These are phyloP conservation scores for Gallinago undulata DNA, from an alignment of 2,113 vertebrate species.

Conservation along the genomic window DNA sequence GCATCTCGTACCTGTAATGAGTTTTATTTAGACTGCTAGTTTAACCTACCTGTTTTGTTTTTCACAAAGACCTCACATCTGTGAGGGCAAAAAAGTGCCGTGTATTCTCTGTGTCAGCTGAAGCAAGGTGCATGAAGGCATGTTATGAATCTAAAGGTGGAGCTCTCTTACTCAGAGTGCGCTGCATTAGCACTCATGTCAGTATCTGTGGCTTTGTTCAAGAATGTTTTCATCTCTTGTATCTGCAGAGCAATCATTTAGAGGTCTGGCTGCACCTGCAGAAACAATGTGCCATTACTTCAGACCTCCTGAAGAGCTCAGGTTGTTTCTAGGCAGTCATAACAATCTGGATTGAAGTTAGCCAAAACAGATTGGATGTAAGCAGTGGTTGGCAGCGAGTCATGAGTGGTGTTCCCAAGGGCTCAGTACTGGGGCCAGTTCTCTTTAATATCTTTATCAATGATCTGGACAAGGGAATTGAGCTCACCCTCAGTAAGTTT, in stretches of 20 bases:
- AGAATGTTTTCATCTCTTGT: neutral
- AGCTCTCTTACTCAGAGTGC: neutral
- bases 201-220: neutral
- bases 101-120: neutral
- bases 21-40: neutral
- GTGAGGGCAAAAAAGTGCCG: neutral
- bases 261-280: neutral
- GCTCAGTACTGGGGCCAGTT: no score
- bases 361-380: neutral
- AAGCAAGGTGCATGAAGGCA: neutral
- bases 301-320: neutral
- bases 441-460: no score
- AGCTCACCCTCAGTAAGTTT: no score
- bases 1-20: neutral
- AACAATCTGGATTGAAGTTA: neutral
- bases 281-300: neutral
- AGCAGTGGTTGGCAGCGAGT: neutral
- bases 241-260: neutral
- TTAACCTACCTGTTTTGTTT: neutral
- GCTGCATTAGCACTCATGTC: neutral
- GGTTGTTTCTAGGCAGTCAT: neutral
- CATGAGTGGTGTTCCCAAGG: no score
- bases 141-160: neutral
- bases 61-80: neutral
- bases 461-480: no score